A percentile compares a stretch with the other conserved stretches of the same genome.
phyloP scores from a whole-genome alignment of 1,140 invertebrate species.

The Gryon sp. region DNA sequence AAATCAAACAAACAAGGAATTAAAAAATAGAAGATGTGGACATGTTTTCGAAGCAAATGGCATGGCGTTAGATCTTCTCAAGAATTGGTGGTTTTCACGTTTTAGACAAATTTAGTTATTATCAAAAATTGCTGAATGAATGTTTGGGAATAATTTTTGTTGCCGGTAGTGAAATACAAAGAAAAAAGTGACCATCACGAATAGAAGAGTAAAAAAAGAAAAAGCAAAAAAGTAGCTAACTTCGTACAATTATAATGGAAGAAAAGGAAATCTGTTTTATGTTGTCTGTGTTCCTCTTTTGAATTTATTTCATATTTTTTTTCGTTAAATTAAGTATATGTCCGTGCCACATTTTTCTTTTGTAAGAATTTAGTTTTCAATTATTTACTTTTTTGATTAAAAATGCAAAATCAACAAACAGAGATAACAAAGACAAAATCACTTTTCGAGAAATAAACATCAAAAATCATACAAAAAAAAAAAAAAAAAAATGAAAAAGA shows the following conservation, averaged over 20 bases:
- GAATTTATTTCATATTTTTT: constrained; percentile 21
- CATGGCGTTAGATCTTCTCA: constrained; percentile 66
- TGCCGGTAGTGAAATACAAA: constrained; percentile 51
- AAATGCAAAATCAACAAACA: too few relatives aligned
- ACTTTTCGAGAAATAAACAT: too few relatives aligned
- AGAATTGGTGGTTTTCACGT: constrained; percentile 73
- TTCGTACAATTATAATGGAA: constrained; percentile 37
- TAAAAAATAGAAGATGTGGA: too few relatives aligned
- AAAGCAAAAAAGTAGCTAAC: neutral
- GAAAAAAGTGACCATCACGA: constrained; percentile 15
- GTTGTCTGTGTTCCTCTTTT: constrained; percentile 70
- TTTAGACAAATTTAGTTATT: constrained; percentile 77
- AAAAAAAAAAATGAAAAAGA: too few relatives aligned
- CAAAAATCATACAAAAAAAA: too few relatives aligned
- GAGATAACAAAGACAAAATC: too few relatives aligned
- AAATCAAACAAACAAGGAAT: constrained; percentile 44
- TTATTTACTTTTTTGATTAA: too few relatives aligned
- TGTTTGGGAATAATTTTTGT: constrained; percentile 63
- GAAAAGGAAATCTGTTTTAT: constrained; percentile 78
- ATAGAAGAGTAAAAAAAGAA: constrained; percentile 27
- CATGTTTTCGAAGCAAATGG: constrained; percentile 57
- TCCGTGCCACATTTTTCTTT: constrained; percentile 78
- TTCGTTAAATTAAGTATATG: constrained; percentile 74
- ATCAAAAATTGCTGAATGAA: constrained; percentile 67
- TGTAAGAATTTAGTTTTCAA: too few relatives aligned